Percentiles rank a stretch among this genome's conserved stretches.
These are phyloP conservation scores for Capreolus pygargus DNA, from an alignment of 2,113 vertebrate genomes.

Conservation along the genomic window DNA sequence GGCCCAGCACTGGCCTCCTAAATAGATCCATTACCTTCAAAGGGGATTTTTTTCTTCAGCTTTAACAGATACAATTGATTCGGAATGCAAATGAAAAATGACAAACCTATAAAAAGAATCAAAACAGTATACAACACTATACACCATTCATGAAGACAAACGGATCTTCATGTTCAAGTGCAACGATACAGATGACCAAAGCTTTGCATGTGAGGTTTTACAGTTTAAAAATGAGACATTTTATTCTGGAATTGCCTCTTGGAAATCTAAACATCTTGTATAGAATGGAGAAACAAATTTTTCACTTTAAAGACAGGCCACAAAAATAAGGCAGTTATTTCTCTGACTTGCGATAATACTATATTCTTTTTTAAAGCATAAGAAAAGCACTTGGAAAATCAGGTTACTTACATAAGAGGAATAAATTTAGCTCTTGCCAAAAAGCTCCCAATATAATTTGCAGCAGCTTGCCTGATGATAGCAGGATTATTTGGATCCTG, in stretches of 20 bases:
- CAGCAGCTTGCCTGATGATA: slow-evolving; percentile 91
- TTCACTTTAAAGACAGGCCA: slow-evolving; percentile 9
- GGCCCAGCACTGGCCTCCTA: background rate
- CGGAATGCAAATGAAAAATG: slow-evolving; percentile 33
- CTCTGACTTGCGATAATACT: slow-evolving; percentile 27
- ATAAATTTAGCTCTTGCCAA: slow-evolving; percentile 95
- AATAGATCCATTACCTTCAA: background rate
- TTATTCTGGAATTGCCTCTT: background rate
- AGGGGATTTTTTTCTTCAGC: slow-evolving; percentile 23
- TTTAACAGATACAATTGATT: slow-evolving; percentile 41
- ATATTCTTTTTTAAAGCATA: slow-evolving; percentile 42
- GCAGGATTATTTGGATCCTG: slow-evolving; percentile 91
- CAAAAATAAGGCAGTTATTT: slow-evolving; percentile 10
- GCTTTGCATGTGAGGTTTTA: background rate
- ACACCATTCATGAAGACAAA: background rate
- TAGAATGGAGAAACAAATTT: background rate
- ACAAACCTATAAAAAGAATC: slow-evolving; percentile 44
- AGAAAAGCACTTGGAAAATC: slow-evolving; percentile 39
- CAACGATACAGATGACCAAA: background rate
- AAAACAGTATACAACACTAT: background rate
- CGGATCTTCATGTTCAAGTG: background rate
- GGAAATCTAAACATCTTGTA: slow-evolving; percentile 1
- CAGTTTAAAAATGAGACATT: background rate
- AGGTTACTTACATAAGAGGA: slow-evolving; percentile 89
- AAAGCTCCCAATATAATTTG: slow-evolving; percentile 94